Conservation (phyloP, 2,797 vertebrate species). For the Percopsis omiscomaycus region DNA sequence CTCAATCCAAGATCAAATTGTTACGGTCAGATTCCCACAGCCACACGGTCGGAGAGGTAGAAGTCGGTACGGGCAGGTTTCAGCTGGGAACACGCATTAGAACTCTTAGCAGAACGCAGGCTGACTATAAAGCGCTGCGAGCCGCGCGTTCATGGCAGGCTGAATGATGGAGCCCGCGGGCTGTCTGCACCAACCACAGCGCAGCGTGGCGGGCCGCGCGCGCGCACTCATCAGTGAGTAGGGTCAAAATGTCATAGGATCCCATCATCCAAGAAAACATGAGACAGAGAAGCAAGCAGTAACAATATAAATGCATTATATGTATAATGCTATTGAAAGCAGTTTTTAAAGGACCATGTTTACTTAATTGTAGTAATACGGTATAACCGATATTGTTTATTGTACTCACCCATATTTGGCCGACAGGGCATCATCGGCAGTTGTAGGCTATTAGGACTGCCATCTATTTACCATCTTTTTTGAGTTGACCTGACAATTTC, state of each 20-base stretch:
- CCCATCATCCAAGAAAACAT: too few relatives aligned
- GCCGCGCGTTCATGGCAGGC: slow-evolving; percentile 40
- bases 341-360: too few relatives aligned
- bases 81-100: slow-evolving; percentile 1
- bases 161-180: slow-evolving; percentile 19
- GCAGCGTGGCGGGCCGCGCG: slow-evolving; percentile 39
- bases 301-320: too few relatives aligned
- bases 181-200: slow-evolving; percentile 57
- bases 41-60: neutral
- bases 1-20: neutral
- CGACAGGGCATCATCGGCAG: too few relatives aligned
- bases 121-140: slow-evolving; percentile 34
- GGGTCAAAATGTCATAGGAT: neutral
- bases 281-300: too few relatives aligned
- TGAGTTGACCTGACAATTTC: neutral
- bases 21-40: neutral
- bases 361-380: too few relatives aligned
- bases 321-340: too few relatives aligned
- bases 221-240: neutral
- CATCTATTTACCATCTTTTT: neutral
- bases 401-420: too few relatives aligned
- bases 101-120: slow-evolving; percentile 5
- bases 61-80: neutral
- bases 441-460: too few relatives aligned
- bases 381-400: too few relatives aligned